Evolutionary conservation across 2,797 vertebrate genomes (phyloP).

Genomic region (Coreius guichenoti): DNA sequence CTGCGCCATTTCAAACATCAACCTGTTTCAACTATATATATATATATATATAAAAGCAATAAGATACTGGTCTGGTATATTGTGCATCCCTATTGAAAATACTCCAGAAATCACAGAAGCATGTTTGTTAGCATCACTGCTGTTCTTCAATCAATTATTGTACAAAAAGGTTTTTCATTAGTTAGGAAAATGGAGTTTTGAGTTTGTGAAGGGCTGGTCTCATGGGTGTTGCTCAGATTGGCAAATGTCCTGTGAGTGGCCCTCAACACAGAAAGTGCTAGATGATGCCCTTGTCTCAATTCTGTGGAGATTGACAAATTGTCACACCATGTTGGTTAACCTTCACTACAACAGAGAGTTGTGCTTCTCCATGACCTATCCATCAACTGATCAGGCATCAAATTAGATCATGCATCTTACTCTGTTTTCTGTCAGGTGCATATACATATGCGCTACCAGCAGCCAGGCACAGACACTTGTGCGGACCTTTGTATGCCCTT

Average conservation of each 20-base stretch:
- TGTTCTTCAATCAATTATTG: background rate
- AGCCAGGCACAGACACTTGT: conserved; percentile 5
- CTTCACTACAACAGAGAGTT: conserved; percentile 71
- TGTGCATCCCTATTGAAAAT: background rate
- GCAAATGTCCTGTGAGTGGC: conserved; percentile 57
- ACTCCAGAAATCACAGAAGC: background rate
- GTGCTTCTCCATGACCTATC: conserved; percentile 68
- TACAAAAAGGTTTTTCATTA: conserved; percentile 29
- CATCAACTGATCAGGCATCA: conserved; percentile 74
- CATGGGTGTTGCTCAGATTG: conserved; percentile 47
- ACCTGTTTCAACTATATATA: background rate
- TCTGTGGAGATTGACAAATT: conserved; percentile 61
- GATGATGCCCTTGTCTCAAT: conserved; percentile 60
- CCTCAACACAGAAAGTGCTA: conserved; percentile 55
- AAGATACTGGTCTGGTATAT: background rate
- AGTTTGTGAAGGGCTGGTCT: conserved; percentile 57
- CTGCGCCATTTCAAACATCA: background rate
- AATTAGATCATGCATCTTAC: conserved; percentile 76
- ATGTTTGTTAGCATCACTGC: conserved; percentile 20
- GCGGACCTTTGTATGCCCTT: conserved; percentile 24
- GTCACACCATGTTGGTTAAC: conserved; percentile 69
- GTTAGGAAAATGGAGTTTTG: conserved; percentile 50
- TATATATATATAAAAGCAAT: background rate
- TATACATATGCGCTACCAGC: conserved; percentile 55
- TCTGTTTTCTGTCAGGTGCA: conserved; percentile 71